Percentiles rank a stretch among this genome's conserved stretches.
phyloP scores from a whole-genome alignment of 2,113 vertebrate species.

The Meriones unguiculatus region DNA sequence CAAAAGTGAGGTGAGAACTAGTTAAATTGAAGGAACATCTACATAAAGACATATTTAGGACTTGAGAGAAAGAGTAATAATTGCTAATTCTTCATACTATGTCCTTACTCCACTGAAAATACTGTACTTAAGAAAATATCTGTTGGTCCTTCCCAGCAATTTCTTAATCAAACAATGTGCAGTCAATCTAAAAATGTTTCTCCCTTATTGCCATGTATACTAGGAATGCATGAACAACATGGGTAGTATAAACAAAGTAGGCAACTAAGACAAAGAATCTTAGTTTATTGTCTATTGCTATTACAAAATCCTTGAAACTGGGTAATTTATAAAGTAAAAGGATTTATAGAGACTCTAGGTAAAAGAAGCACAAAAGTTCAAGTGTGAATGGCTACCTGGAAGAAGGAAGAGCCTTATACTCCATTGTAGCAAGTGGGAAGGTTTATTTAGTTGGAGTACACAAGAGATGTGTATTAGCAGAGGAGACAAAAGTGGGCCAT shows the following conservation, averaged over 20 bases:
- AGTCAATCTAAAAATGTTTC: not conserved
- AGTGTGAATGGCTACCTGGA: not conserved
- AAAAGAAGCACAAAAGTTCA: not conserved
- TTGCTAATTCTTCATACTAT: not conserved
- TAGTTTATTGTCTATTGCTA: not conserved
- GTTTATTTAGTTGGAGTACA: rapidly evolving
- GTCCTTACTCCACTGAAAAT: not conserved
- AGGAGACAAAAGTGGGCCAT: too few species aligned
- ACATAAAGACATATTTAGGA: not conserved
- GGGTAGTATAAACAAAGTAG: not conserved
- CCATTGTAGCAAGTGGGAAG: not conserved
- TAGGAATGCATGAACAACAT: not conserved
- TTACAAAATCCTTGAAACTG: not conserved
- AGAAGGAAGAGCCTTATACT: not conserved
- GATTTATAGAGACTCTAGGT: too few species aligned
- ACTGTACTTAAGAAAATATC: not conserved
- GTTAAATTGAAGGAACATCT: not conserved
- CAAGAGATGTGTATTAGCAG: not conserved
- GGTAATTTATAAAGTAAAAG: not conserved
- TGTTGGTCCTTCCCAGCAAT: not conserved
- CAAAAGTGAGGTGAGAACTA: not conserved
- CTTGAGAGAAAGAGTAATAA: not conserved
- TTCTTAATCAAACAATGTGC: not conserved
- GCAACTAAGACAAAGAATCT: not conserved
- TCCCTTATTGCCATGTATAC: not conserved